Evolutionary conservation across 2,888 invertebrate species (phyloP).

Genomic region (Labia minor): DNA sequence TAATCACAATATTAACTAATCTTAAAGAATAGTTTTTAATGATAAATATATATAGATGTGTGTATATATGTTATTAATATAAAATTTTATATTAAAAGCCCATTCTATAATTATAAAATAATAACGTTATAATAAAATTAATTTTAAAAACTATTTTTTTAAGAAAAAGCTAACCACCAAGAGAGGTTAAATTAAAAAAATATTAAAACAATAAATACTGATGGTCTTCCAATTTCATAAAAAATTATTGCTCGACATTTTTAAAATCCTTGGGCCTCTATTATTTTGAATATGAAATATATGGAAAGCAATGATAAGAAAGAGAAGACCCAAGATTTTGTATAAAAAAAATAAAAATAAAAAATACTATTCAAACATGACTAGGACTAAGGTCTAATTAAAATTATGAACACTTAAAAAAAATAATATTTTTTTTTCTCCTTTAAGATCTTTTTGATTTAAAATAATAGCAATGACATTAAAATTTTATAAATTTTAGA

Average conservation of each 20-base stretch:
- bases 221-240: background rate
- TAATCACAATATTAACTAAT: background rate
- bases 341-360: background rate
- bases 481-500: background rate
- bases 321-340: too few species aligned
- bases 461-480: background rate
- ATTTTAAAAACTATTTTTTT: background rate
- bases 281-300: background rate
- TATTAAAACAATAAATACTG: background rate
- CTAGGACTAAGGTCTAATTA: background rate
- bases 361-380: background rate
- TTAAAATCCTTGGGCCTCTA: background rate
- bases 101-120: background rate
- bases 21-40: background rate
- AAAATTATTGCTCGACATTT: background rate
- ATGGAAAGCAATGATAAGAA: too few species aligned
- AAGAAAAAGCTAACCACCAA: background rate
- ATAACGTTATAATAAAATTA: too few species aligned
- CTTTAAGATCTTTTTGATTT: background rate
- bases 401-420: background rate
- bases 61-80: background rate
- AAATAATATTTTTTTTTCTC: background rate
- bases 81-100: background rate
- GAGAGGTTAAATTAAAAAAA: background rate
- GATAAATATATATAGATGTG: too few species aligned